phyloP scores from a whole-genome alignment of 2,888 invertebrate species.

The Callyntrura guangdongensis region DNA sequence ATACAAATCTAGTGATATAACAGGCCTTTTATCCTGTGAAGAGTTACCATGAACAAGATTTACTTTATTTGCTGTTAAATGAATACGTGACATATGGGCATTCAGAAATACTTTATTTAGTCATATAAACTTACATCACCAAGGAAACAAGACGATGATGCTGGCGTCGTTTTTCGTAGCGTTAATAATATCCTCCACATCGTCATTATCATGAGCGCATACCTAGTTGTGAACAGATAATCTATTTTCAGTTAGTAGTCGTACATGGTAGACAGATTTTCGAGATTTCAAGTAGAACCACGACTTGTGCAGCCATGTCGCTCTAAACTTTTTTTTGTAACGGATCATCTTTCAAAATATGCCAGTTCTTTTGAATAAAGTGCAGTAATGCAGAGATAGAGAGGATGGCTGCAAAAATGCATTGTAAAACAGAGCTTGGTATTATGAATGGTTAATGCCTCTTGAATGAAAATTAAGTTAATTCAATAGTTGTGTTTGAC shows the following conservation, averaged over 20 bases:
- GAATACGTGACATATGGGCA: slow-evolving; percentile 69
- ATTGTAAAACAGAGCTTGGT: no score
- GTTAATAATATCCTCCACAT: not conserved
- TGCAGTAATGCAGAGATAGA: slow-evolving; percentile 10
- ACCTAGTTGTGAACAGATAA: slow-evolving; percentile 21
- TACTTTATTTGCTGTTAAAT: slow-evolving; percentile 50
- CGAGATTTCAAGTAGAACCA: slow-evolving; percentile 3
- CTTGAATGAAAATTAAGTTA: not conserved
- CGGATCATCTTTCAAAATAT: slow-evolving; percentile 61
- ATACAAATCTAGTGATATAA: slow-evolving; percentile 38
- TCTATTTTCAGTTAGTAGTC: not conserved
- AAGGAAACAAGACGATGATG: not conserved
- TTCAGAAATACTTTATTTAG: slow-evolving; percentile 34
- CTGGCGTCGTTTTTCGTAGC: not conserved
- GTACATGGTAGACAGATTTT: not conserved
- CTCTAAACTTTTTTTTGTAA: slow-evolving; percentile 57
- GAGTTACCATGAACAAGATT: slow-evolving; percentile 13
- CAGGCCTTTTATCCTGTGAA: not conserved
- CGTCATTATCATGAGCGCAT: not conserved
- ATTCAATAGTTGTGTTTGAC: slow-evolving; percentile 19
- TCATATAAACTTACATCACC: not conserved
- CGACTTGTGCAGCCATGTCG: slow-evolving; percentile 52
- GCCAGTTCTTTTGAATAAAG: slow-evolving; percentile 25
- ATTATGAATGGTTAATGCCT: not conserved
- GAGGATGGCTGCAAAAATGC: not conserved